These are phyloP conservation scores for Melopsittacus undulatus DNA, from an alignment of 2,797 vertebrate species.

Conservation along the genomic window DNA sequence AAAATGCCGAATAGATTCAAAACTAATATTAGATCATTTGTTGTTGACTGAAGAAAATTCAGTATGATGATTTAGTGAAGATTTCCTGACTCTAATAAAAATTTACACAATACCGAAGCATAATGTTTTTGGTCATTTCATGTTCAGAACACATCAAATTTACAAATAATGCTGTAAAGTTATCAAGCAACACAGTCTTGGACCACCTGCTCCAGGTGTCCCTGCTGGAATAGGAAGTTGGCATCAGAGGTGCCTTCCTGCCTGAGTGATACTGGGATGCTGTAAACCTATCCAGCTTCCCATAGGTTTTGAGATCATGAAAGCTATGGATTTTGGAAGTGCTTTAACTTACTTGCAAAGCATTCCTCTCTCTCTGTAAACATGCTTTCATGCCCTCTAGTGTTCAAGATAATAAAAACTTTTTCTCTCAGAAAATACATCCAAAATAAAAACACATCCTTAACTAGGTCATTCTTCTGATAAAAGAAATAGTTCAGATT, in stretches of 20 bases:
- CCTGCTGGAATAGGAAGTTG: not conserved
- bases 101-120: fast-evolving
- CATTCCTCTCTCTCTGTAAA: not conserved
- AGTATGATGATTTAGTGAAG: not conserved
- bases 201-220: not conserved
- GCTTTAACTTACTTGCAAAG: not conserved
- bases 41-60: not conserved
- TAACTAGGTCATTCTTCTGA: not conserved
- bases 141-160: not conserved
- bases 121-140: not conserved
- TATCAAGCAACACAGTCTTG: not conserved
- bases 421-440: not conserved
- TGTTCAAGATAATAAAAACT: constrained; percentile 27
- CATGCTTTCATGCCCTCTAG: constrained; percentile 69
- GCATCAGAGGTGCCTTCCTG: not conserved
- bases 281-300: not conserved
- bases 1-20: not conserved
- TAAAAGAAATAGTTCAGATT: not conserved
- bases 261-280: not conserved
- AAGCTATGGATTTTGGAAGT: not conserved
- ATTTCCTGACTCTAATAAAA: not conserved
- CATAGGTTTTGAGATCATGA: not conserved
- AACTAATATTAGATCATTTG: not conserved
- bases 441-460: not conserved
- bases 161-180: not conserved